A percentile compares a stretch with the other conserved stretches of the same genome.
These are phyloP conservation scores for Poicephalus meyeri DNA, from an alignment of 2,113 vertebrate species.

Conservation along the genomic window DNA sequence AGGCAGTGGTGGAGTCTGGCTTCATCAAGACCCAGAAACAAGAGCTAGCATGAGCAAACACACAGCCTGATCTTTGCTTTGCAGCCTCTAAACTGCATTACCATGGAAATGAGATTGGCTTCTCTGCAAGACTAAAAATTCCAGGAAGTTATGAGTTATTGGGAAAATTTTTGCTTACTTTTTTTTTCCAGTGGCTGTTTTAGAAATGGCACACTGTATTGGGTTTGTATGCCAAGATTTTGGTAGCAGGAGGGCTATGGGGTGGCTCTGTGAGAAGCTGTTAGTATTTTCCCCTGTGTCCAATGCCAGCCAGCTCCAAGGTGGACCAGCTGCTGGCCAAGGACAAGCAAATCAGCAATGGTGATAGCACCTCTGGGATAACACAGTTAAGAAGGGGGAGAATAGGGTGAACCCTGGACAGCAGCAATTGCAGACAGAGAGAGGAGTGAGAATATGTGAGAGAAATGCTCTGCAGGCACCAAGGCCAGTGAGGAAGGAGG, in stretches of 20 bases:
- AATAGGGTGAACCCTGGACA: too few relatives aligned
- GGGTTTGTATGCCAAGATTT: fast-evolving
- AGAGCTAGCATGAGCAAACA: fast-evolving
- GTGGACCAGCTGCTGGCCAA: fast-evolving
- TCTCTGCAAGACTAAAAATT: conserved; percentile 21
- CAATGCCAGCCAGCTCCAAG: neutral
- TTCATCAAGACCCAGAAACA: neutral
- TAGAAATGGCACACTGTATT: neutral
- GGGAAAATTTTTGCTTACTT: neutral
- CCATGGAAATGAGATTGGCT: conserved; percentile 4
- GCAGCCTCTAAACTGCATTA: neutral
- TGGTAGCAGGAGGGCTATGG: neutral
- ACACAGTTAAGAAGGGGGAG: neutral
- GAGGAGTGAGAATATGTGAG: neutral
- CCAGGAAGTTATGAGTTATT: neutral
- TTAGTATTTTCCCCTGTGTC: neutral
- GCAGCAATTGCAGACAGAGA: neutral
- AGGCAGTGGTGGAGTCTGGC: neutral
- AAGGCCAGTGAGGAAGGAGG: neutral
- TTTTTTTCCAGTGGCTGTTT: neutral
- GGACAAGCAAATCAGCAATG: fast-evolving
- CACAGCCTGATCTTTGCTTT: neutral
- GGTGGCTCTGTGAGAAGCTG: neutral
- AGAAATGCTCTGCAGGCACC: neutral
- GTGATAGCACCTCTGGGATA: neutral